Evolutionary conservation across 1,140 invertebrate genomes (phyloP).

Genomic region (Magallana gigas): DNA sequence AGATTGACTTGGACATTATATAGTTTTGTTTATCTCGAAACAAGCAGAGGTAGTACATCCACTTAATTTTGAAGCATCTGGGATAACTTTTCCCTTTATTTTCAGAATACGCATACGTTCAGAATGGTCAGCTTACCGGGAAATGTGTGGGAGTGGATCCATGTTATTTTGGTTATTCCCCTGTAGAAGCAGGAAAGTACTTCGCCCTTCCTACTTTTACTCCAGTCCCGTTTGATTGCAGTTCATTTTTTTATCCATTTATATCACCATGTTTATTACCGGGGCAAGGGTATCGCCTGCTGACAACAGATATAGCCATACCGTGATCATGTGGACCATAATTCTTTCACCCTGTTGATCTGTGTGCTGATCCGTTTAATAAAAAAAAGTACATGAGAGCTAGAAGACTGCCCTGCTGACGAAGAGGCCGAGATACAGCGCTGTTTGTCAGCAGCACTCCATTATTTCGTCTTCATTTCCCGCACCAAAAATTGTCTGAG

Average conservation of each 20-base stretch:
- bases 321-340: constrained; percentile 7
- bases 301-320: not conserved
- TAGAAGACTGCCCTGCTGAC: not conserved
- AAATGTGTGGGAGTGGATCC: constrained; percentile 41
- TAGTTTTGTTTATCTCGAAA: too few species aligned
- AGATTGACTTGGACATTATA: too few species aligned
- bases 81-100: constrained; percentile 2
- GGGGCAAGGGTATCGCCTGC: not conserved
- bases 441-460: constrained; percentile 16
- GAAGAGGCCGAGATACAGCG: not conserved
- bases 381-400: not conserved
- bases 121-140: constrained; percentile 39
- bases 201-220: constrained; percentile 18
- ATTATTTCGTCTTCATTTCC: constrained; percentile 23
- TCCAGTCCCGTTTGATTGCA: constrained; percentile 5
- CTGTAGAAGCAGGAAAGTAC: constrained; percentile 13
- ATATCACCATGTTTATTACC: not conserved
- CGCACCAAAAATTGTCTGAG: constrained; percentile 26
- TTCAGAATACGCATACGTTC: constrained; percentile 41
- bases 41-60: too few species aligned
- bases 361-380: constrained; percentile 22
- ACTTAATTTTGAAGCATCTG: too few species aligned
- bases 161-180: constrained; percentile 42
- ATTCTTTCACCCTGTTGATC: constrained; percentile 14
- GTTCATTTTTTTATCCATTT: not conserved